Evolutionary conservation across 2,797 vertebrate species (phyloP).

Genomic region (Nasua narica): DNA sequence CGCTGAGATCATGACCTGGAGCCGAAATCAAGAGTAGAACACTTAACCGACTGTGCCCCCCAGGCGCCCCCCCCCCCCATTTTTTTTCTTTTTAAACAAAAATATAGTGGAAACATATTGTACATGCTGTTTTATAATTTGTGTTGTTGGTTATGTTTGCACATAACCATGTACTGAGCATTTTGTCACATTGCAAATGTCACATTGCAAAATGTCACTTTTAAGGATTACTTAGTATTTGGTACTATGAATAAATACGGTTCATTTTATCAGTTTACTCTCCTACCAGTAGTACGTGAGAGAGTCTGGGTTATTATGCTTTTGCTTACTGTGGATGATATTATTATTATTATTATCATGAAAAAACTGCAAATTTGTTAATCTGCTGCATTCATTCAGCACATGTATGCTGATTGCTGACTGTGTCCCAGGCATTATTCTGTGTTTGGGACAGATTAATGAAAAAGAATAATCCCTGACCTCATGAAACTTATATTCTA

Average conservation of each 20-base stretch:
- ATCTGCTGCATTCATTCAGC: background rate
- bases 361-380: background rate
- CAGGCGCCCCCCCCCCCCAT: background rate
- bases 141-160: background rate
- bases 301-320: background rate
- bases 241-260: background rate
- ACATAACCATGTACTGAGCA: background rate
- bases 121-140: conserved; percentile 24
- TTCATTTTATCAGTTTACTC: background rate
- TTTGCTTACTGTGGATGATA: background rate
- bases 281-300: background rate
- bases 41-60: background rate
- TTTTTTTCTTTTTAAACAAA: background rate
- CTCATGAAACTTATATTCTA: background rate
- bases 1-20: background rate
- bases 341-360: background rate
- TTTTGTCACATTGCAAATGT: background rate
- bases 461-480: background rate
- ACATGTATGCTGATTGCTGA: background rate
- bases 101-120: background rate
- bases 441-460: background rate
- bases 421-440: background rate
- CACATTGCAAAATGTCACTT: background rate
- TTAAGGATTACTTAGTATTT: conserved; percentile 8
- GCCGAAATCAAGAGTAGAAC: background rate